phyloP scores from a whole-genome alignment of 2,113 vertebrate species.

The Xiphorhynchus elegans region DNA sequence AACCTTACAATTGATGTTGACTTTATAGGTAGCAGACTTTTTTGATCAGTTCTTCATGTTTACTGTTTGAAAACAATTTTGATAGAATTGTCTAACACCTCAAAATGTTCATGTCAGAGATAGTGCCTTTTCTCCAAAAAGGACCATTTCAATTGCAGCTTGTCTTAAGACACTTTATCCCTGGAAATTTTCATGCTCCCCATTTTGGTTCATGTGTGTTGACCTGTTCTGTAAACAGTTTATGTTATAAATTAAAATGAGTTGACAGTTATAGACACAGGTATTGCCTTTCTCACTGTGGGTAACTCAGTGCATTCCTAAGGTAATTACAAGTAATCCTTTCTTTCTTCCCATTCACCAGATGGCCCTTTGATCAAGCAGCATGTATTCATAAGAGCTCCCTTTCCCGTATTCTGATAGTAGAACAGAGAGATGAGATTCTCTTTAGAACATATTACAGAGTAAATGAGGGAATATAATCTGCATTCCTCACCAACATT shows the following conservation, averaged over 20 bases:
- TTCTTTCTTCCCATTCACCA: constrained; percentile 15
- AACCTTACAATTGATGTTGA: neutral
- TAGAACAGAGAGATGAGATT: neutral
- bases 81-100: neutral
- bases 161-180: neutral
- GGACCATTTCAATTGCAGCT: neutral
- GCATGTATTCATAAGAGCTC: neutral
- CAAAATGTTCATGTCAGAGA: neutral
- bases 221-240: neutral
- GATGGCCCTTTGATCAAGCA: constrained; percentile 22
- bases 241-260: neutral
- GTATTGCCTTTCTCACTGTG: neutral
- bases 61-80: neutral
- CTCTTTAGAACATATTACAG: neutral
- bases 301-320: constrained; percentile 2
- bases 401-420: neutral
- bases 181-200: neutral
- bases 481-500: neutral
- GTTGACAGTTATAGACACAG: neutral
- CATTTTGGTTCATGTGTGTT: neutral
- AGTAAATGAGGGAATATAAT: neutral
- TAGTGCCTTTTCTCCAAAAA: neutral
- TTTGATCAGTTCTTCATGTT: neutral
- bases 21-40: neutral
- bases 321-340: constrained; percentile 31